Conservation (phyloP, 2,888 invertebrate genomes). For the Lamellibrachia satsuma region DNA sequence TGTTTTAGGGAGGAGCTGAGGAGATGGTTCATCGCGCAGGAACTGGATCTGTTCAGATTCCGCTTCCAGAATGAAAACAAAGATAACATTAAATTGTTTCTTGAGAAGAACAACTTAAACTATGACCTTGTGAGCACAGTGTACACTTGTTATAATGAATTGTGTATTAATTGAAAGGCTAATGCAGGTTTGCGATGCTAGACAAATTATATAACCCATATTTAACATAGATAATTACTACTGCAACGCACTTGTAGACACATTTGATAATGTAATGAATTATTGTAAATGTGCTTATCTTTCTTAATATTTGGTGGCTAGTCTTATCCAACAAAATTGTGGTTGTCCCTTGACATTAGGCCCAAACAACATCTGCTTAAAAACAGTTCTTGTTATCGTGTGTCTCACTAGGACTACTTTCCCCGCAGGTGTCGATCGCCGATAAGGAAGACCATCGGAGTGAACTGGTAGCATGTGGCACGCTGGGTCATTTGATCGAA, state of each 20-base stretch:
- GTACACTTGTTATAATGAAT: background rate
- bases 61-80: constrained; percentile 59
- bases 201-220: background rate
- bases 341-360: too few species aligned
- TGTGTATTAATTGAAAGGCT: background rate
- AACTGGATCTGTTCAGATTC: constrained; percentile 86
- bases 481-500: constrained; percentile 18
- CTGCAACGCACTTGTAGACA: background rate
- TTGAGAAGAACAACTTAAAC: constrained; percentile 53
- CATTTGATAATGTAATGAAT: background rate
- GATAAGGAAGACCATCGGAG: constrained; percentile 47
- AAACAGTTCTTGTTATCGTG: too few species aligned
- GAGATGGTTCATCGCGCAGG: constrained; percentile 87
- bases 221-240: background rate
- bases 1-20: constrained; percentile 77
- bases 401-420: background rate
- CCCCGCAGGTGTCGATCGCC: constrained; percentile 46
- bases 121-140: constrained; percentile 55
- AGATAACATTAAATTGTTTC: constrained; percentile 50
- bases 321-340: background rate
- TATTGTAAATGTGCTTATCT: background rate
- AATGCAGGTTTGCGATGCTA: background rate
- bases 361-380: too few species aligned
- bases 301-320: background rate
- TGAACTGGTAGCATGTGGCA: constrained; percentile 43